Conservation (phyloP, 2,113 vertebrate genomes). For the Cygnus atratus region DNA sequence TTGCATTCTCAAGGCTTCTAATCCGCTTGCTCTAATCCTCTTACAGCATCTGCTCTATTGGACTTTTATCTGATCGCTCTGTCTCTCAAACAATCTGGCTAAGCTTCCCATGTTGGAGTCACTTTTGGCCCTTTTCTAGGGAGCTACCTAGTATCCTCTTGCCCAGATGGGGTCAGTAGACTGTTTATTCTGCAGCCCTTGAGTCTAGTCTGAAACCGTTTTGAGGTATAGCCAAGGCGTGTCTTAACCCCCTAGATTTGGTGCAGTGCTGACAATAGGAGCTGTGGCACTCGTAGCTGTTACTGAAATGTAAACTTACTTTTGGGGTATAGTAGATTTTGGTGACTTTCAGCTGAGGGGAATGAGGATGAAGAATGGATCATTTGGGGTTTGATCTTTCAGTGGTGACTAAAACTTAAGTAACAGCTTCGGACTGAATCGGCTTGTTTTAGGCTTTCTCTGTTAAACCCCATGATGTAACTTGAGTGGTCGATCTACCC, state of each 20-base stretch:
- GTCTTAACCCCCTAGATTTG: not conserved
- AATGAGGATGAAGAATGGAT: not conserved
- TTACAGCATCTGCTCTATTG: slow-evolving; percentile 66
- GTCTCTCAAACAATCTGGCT: slow-evolving; percentile 50
- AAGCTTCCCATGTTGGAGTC: not conserved
- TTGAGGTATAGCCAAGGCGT: not conserved
- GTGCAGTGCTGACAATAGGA: not conserved
- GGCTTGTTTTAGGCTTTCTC: not conserved
- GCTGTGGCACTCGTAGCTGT: not conserved
- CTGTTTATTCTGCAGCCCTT: not conserved
- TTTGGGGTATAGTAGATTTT: not conserved
- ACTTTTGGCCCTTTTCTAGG: slow-evolving; percentile 21
- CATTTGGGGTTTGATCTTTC: not conserved
- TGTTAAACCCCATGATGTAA: not conserved
- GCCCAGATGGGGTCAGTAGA: not conserved
- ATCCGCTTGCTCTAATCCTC: slow-evolving; percentile 75
- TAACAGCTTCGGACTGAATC: not conserved
- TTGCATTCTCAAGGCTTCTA: slow-evolving; percentile 63
- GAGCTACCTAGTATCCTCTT: not conserved
- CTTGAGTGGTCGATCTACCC: not conserved
- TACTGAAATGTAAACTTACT: not conserved
- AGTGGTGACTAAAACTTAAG: not conserved
- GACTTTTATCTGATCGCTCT: slow-evolving; percentile 71
- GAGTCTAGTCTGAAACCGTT: not conserved
- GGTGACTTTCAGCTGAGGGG: not conserved